Base-by-base conservation (phyloP, 2,113 vertebrate species). In the Archilochus colubris region DNA sequence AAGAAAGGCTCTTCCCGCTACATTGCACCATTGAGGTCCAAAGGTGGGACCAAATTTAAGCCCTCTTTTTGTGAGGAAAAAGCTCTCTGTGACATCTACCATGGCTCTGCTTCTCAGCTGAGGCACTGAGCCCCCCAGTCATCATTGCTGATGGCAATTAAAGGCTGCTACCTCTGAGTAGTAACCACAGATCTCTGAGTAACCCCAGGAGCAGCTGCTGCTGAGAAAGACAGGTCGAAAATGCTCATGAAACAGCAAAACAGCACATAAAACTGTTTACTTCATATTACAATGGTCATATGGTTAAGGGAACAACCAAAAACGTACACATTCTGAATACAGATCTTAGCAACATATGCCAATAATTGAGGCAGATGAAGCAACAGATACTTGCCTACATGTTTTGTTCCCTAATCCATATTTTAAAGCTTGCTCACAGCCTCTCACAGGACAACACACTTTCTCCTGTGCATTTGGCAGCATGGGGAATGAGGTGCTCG, bases 191-290 rank as follows among this genome's bases (percentile, higher is more conserved):
- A 46, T 22, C 0, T 0, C 17, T 59, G 61, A 69, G 13, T 20
- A 74, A 78, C 46, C 38, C 25, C 46, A 7, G 73, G 31, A 55
- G 46, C n/a, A 48, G 72, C 61, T 64, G 44, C 44, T 89, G 36
- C 68, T 58, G 30, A 48, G 76, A 46, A 63, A 62, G 9, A 4
- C 14, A 40, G 27, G 14, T 38, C n/a, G 9, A 4, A 86, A 94
- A 72, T 53, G 8, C 33, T 78, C 48, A 40, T 40, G 40, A 40
- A 40, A 40, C 40, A 40, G 40, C 40, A 40, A 40, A 40, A 40
- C 64, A 63, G 33, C 27, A 51, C 0, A 0, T 28, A 51, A 74
- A 55, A 18, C 16, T 48, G 8, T 40, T 55, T 62, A 30, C 18
- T 82, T 85, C 3, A 0, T 46, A 46, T n/a, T 77, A 24, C 12